Base-by-base conservation (phyloP, 2,113 vertebrate genomes). In the Phrynosoma blainvillii region DNA sequence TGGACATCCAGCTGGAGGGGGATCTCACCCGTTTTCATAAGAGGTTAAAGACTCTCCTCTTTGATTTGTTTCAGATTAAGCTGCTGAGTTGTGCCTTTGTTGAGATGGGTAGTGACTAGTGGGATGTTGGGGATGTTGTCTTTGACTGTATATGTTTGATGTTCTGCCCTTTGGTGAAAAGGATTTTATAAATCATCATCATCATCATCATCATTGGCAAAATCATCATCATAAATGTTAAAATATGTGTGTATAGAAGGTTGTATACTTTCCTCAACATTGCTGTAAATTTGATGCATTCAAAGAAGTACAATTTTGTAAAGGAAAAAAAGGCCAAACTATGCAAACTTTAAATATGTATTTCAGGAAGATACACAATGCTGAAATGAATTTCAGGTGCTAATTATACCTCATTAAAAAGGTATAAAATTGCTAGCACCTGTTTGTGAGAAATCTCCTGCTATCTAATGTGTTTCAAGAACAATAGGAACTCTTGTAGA, bases 371-470 rank as follows among this genome's bases (percentile, higher is more conserved):
- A 13, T 23, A 5, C 81, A 70, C 0, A 8, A n/a, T n/a, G 7
- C 25, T 90, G 66, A 9, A 90, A 89, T 80, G 47, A 81, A 82
- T 85, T 42, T 25, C 10, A 85, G 40, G 0, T 56, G 4, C 11
- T 75, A 27, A 84, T 83, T 87, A 59, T 42, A 75, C 11, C 71
- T 84, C 40, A 82, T 89, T 90, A 20, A 32, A 84, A 86, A 56
- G 36, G 36, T 36, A 36, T 87, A 52, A 93, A 90, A 78, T 88
- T 90, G 9, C 36, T 87, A 23, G 8, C 10, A 79, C 65, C 70
- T 85, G n/a, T 88, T 79, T 86, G 68, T 73, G 85, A 81, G 89
- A 92, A 76, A 88, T 16, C 16, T 87, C 1, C 8, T 47, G 8
- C 32, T n/a, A 78, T 77, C 76, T 90, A 84, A 66, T 88, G 40